Evolutionary conservation across 2,888 invertebrate species (phyloP).

Genomic region (Pseudoips prasinana): DNA sequence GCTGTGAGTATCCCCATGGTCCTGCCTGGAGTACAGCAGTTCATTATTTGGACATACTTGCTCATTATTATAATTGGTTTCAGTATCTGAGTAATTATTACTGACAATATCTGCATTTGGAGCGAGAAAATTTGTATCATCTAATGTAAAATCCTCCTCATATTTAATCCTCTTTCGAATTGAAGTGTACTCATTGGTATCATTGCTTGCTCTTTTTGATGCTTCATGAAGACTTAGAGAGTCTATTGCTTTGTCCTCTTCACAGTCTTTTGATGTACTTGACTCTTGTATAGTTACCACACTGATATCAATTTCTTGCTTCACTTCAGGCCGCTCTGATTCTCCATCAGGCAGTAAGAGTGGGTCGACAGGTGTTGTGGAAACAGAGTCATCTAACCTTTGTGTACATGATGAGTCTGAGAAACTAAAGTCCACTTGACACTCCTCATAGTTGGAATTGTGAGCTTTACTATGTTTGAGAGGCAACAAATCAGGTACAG

Average conservation of each 20-base stretch:
- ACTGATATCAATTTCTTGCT: constrained; percentile 64
- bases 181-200: constrained; percentile 49
- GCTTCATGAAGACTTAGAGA: constrained; percentile 52
- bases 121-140: constrained; percentile 42
- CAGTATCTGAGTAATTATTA: constrained; percentile 56
- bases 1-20: constrained; percentile 63
- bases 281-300: constrained; percentile 69
- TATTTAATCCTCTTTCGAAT: constrained; percentile 63
- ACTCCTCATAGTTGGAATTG: constrained; percentile 67
- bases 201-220: constrained; percentile 64
- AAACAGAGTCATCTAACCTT: constrained; percentile 67
- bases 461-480: constrained; percentile 61
- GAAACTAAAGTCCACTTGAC: constrained; percentile 69
- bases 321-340: constrained; percentile 57
- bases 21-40: constrained; percentile 52
- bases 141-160: constrained; percentile 57
- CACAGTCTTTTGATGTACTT: constrained; percentile 54
- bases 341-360: constrained; percentile 67
- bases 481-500: constrained; percentile 73
- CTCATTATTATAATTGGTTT: constrained; percentile 54
- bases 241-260: constrained; percentile 54
- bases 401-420: constrained; percentile 65
- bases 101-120: constrained; percentile 34
- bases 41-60: constrained; percentile 56
- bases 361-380: constrained; percentile 72